Percentiles rank a stretch among this genome's conserved stretches.
Conservation (phyloP, 2,113 vertebrate genomes). For the Thermophis baileyi region DNA sequence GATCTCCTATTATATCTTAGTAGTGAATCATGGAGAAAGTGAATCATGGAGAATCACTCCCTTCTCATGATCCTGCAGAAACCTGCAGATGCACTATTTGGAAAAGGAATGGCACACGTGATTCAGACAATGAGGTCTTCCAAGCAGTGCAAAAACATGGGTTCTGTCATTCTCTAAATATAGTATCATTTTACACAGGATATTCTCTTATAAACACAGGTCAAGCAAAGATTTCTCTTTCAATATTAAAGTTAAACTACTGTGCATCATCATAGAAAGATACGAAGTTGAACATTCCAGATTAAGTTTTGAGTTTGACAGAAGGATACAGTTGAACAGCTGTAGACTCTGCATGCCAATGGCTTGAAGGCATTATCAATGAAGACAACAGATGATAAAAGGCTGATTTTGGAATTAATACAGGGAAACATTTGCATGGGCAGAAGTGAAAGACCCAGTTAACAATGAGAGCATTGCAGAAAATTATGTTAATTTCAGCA, state of each 20-base stretch:
- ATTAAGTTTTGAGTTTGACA: slow-evolving; percentile 12
- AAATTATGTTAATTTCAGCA: background rate
- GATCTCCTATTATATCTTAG: background rate
- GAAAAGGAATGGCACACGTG: background rate
- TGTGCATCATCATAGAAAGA: background rate
- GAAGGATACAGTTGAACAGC: slow-evolving; percentile 25
- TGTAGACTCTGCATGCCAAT: slow-evolving; percentile 26
- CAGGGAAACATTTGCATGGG: background rate
- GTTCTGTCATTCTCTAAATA: background rate
- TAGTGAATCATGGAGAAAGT: background rate
- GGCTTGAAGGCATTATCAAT: slow-evolving; percentile 16
- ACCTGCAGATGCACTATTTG: background rate
- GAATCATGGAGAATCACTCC: background rate
- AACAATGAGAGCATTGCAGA: background rate
- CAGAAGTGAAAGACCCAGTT: background rate
- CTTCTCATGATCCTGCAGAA: background rate
- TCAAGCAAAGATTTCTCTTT: background rate
- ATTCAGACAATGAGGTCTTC: background rate
- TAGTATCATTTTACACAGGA: background rate
- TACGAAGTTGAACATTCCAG: slow-evolving; percentile 48
- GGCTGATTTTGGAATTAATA: background rate
- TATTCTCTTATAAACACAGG: slow-evolving; percentile 19
- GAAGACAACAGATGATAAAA: background rate
- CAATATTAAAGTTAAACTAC: background rate
- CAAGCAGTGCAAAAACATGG: background rate